These are phyloP conservation scores for Leptosomus discolor DNA, from an alignment of 2,113 vertebrate genomes.

Conservation along the genomic window DNA sequence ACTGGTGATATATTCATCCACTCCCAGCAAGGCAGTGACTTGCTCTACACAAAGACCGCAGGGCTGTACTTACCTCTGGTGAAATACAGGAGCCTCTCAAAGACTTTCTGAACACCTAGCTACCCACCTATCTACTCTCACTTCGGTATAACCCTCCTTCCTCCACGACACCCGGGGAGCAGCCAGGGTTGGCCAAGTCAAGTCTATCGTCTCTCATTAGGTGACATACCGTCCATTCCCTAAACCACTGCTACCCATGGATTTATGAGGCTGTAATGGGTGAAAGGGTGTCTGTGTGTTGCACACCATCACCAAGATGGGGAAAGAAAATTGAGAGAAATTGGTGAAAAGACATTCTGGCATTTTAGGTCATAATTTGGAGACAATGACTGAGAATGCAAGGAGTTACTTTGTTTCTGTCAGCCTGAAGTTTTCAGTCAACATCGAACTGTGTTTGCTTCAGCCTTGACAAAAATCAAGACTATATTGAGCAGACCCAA, in stretches of 20 bases:
- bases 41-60: background rate
- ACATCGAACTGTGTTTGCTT: background rate
- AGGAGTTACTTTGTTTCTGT: background rate
- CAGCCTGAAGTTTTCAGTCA: background rate
- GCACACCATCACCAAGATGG: background rate
- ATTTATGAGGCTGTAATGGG: background rate
- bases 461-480: background rate
- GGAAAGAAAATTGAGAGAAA: background rate
- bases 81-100: background rate
- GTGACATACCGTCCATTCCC: background rate
- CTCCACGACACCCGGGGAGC: background rate
- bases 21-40: accelerated
- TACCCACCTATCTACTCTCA: background rate
- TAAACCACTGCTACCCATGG: background rate
- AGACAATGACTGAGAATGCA: background rate
- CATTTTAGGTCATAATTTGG: background rate
- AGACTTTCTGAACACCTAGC: background rate
- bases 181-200: background rate
- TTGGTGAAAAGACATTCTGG: background rate
- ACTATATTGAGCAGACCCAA: background rate
- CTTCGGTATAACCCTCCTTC: background rate
- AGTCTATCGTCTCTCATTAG: accelerated
- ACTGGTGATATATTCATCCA: no score
- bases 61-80: background rate
- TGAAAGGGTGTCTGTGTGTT: background rate